A percentile compares a stretch with the other conserved stretches of the same genome.
Conservation (phyloP, 1,140 invertebrate species). For the Apocrypta bakeri region DNA sequence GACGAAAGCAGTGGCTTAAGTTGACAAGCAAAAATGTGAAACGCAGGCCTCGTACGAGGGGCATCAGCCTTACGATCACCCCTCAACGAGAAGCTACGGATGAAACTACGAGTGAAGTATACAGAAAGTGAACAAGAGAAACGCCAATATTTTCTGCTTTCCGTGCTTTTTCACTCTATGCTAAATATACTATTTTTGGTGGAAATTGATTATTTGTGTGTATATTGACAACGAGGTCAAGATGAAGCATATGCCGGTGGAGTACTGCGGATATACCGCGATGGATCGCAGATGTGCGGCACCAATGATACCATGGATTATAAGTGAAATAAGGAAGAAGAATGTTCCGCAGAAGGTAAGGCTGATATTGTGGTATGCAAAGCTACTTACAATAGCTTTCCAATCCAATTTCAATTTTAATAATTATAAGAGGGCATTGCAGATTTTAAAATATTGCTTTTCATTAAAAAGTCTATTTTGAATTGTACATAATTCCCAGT, state of each 20-base stretch:
- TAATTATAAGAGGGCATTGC: no score
- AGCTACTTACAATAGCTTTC: no score
- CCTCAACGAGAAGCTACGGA: not conserved
- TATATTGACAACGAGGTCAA: no score
- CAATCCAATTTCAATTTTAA: no score
- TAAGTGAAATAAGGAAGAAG: conserved; percentile 78
- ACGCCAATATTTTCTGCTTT: not conserved
- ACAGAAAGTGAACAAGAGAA: not conserved
- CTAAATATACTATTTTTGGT: not conserved
- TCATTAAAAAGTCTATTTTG: no score
- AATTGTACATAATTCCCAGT: no score
- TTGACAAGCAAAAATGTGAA: conserved; percentile 34
- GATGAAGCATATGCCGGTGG: conserved; percentile 80
- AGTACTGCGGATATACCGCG: conserved; percentile 82
- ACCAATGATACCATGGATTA: conserved; percentile 86
- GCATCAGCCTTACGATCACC: not conserved
- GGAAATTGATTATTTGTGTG: not conserved
- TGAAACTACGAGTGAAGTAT: not conserved
- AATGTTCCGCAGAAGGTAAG: conserved; percentile 75
- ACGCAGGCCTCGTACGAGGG: not conserved
- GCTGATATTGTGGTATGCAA: conserved; percentile 13
- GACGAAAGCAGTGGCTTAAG: not conserved
- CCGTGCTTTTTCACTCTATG: not conserved
- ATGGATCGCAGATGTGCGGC: conserved; percentile 84
- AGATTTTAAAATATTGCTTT: no score